Evolutionary conservation across 1,140 invertebrate genomes (phyloP).

Genomic region (Theocolax elegans): DNA sequence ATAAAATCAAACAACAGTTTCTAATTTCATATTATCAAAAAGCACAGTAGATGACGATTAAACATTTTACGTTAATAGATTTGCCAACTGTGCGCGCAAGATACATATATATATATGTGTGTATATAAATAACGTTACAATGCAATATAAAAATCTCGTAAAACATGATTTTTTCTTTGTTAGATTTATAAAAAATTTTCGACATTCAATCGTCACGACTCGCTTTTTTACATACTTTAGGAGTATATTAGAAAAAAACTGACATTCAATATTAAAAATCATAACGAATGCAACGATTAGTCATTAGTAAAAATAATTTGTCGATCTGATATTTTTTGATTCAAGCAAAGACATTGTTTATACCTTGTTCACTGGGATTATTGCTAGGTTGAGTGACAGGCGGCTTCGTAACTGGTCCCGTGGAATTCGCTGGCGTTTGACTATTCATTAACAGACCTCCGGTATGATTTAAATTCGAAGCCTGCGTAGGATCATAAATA

Average conservation of each 20-base stretch:
- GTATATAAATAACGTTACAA: no score
- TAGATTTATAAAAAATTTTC: no score
- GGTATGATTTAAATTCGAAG: conserved; percentile 63
- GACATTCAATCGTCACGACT: no score
- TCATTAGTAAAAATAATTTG: conserved; percentile 40
- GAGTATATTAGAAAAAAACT: conserved; percentile 20
- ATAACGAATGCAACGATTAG: conserved; percentile 40
- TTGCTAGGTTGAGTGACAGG: conserved; percentile 59
- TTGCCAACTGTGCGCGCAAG: no score
- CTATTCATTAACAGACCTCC: conserved; percentile 63
- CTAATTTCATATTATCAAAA: no score
- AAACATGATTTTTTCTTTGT: no score
- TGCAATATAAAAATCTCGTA: no score
- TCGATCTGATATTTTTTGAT: conserved; percentile 32
- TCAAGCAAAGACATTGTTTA: conserved; percentile 43
- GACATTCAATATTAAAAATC: conserved; percentile 34
- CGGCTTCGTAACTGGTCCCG: conserved; percentile 60
- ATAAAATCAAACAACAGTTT: no score
- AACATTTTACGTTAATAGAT: no score
- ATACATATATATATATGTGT: no score
- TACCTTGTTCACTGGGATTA: conserved; percentile 64
- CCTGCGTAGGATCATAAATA: conserved; percentile 49
- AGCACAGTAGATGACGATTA: no score
- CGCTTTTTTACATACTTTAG: background rate
- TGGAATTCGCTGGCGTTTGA: conserved; percentile 57